A percentile compares a stretch with the other conserved stretches of the same genome.
Conservation (phyloP, 2,113 vertebrate species). For the Bubo bubo region DNA sequence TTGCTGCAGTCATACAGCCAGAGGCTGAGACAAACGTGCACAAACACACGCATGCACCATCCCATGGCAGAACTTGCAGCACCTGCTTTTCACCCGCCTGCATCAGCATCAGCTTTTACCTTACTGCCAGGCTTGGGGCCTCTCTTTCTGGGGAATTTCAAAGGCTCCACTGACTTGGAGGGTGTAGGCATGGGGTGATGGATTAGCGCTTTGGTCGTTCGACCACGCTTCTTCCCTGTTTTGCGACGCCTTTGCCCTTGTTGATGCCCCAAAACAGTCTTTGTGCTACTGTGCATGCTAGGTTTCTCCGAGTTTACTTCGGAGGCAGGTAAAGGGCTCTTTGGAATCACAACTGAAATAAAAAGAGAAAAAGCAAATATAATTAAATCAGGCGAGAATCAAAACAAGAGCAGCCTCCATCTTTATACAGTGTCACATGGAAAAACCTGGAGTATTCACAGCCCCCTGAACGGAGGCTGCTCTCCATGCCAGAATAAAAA, state of each 20-base stretch:
- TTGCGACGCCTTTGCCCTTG: slow-evolving; percentile 90
- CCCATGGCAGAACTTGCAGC: slow-evolving; percentile 44
- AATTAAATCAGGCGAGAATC: slow-evolving; percentile 38
- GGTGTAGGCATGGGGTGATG: slow-evolving; percentile 78
- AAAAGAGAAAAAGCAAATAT: slow-evolving; percentile 60
- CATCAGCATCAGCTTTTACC: slow-evolving; percentile 80
- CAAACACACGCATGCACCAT: slow-evolving; percentile 34
- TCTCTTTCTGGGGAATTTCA: slow-evolving; percentile 96
- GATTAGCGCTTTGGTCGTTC: slow-evolving; percentile 82
- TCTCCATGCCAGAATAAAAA: not conserved
- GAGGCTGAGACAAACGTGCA: slow-evolving; percentile 56
- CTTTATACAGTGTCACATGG: slow-evolving; percentile 8
- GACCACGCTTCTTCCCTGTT: slow-evolving; percentile 91
- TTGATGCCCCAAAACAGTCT: slow-evolving; percentile 76
- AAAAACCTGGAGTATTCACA: not conserved
- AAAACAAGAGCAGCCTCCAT: slow-evolving; percentile 51
- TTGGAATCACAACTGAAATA: slow-evolving; percentile 89
- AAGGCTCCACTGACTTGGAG: slow-evolving; percentile 84
- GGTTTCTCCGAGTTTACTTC: slow-evolving; percentile 86
- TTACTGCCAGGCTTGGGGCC: slow-evolving; percentile 97
- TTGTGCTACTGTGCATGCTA: slow-evolving; percentile 83
- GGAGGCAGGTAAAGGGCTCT: slow-evolving; percentile 82
- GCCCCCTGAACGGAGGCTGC: not conserved
- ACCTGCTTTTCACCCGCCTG: slow-evolving; percentile 55
- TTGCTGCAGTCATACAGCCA: slow-evolving; percentile 49